phyloP scores from a whole-genome alignment of 2,888 invertebrate genomes.

The Trachelus iudaicus region DNA sequence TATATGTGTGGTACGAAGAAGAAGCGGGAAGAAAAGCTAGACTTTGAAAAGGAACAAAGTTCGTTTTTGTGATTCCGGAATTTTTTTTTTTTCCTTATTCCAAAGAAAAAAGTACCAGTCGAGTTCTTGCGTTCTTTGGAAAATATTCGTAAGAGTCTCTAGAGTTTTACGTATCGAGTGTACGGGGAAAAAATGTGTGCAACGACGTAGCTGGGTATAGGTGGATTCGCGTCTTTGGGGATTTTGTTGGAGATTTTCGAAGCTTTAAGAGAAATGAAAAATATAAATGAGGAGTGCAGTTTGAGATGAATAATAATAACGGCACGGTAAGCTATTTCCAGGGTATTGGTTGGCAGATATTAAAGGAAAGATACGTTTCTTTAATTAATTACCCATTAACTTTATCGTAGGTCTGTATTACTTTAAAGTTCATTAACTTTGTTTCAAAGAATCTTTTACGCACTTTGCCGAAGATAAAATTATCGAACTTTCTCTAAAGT shows the following conservation, averaged over 20 bases:
- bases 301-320: not conserved
- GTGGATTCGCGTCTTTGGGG: not conserved
- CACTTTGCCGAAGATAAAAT: not conserved
- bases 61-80: not conserved
- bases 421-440: not conserved
- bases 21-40: not conserved
- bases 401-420: not conserved
- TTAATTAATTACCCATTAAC: too few species aligned
- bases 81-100: not conserved
- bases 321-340: not conserved
- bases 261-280: not conserved
- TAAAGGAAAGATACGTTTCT: too few species aligned
- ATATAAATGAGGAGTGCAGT: not conserved
- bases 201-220: not conserved
- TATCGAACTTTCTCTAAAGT: not conserved
- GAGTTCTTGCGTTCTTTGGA: not conserved
- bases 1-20: too few species aligned
- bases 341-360: too few species aligned
- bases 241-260: not conserved
- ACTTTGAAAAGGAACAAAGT: not conserved
- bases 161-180: not conserved
- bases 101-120: not conserved
- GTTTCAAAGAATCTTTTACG: not conserved
- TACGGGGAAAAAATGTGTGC: too few species aligned
- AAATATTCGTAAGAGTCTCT: not conserved